Conservation (phyloP, 2,113 vertebrate species). For the Entosphenus tridentatus region DNA sequence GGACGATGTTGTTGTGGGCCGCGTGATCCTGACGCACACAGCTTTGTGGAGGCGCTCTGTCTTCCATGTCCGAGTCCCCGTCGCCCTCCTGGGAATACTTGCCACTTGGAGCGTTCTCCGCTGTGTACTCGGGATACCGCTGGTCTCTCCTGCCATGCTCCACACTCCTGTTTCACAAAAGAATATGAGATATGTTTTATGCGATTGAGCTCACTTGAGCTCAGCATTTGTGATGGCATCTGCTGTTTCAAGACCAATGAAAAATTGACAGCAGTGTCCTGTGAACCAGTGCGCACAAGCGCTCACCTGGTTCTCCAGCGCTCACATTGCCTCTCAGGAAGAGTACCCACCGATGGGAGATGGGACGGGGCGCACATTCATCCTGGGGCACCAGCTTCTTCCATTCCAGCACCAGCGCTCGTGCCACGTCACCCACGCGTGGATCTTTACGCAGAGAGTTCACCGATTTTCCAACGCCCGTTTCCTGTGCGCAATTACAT, state of each 20-base stretch:
- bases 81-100: too few species aligned
- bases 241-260: background rate
- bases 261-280: background rate
- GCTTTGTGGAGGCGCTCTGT: too few species aligned
- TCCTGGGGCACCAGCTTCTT: slow-evolving; percentile 57
- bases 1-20: too few species aligned
- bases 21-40: too few species aligned
- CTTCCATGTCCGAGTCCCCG: too few species aligned
- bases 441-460: slow-evolving; percentile 85
- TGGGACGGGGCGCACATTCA: background rate
- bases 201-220: background rate
- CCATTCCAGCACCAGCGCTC: slow-evolving; percentile 68
- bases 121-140: too few species aligned
- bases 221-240: background rate
- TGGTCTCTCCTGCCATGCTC: too few species aligned
- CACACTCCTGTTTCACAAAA: too few species aligned
- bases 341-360: background rate
- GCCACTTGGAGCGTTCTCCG: too few species aligned
- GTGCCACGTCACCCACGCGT: slow-evolving; percentile 46
- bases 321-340: background rate
- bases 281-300: background rate
- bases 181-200: background rate
- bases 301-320: background rate
- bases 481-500: slow-evolving; percentile 32
- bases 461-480: slow-evolving; percentile 74